Evolutionary conservation across 2,797 vertebrate species (phyloP).

Genomic region (Nothura maculosa): DNA sequence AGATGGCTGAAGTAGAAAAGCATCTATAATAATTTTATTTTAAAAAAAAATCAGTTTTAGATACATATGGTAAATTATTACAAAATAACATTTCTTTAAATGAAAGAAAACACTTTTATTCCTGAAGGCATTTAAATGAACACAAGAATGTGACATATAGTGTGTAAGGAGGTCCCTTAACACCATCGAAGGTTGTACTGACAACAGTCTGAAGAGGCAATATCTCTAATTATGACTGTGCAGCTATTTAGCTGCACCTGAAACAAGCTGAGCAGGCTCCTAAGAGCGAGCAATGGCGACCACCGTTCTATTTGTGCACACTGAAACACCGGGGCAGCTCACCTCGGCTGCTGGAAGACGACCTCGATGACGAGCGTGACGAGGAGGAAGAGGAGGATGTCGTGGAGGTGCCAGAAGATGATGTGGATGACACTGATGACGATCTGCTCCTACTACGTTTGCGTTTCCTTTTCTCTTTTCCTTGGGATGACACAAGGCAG

Average conservation of each 20-base stretch:
- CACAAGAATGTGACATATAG: rapidly evolving
- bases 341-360: slow-evolving; percentile 86
- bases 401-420: slow-evolving; percentile 77
- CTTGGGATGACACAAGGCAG: slow-evolving; percentile 57
- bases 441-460: slow-evolving; percentile 91
- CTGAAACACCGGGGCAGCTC: neutral
- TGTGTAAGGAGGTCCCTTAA: neutral
- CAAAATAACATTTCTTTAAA: neutral
- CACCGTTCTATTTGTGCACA: rapidly evolving
- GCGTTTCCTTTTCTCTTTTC: slow-evolving; percentile 85
- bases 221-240: neutral
- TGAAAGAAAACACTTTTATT: neutral
- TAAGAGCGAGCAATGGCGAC: neutral
- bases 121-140: neutral
- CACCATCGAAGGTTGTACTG: neutral
- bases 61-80: neutral
- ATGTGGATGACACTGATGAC: slow-evolving; percentile 81
- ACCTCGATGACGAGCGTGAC: slow-evolving; percentile 78
- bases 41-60: neutral
- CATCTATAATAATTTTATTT: neutral
- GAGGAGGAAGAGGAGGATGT: slow-evolving; percentile 79
- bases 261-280: neutral
- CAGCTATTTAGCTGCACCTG: neutral
- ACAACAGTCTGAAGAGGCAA: neutral
- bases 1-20: neutral